A percentile compares a stretch with the other conserved stretches of the same genome.
phyloP scores from a whole-genome alignment of 2,888 invertebrate genomes.

The Torymus aiolomorphi region DNA sequence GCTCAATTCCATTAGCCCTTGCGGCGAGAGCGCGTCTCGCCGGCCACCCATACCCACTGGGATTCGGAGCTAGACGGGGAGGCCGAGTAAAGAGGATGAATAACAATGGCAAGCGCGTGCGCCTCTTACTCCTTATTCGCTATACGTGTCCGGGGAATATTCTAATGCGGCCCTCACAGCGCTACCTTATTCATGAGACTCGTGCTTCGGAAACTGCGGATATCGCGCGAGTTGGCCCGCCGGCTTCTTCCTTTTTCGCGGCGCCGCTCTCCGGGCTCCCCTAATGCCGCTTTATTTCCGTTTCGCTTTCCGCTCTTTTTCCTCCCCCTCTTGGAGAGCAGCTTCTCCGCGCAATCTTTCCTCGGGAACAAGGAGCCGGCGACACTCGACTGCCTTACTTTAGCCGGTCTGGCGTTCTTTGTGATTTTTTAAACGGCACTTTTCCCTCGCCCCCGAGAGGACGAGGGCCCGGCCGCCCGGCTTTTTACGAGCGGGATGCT shows the following conservation, averaged over 20 bases:
- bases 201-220: conserved; percentile 52
- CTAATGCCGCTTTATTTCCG: conserved; percentile 9
- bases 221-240: neutral
- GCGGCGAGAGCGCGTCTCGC: conserved; percentile 40
- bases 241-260: neutral
- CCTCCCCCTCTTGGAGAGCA: neutral
- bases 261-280: neutral
- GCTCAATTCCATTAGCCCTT: conserved; percentile 43
- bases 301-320: neutral
- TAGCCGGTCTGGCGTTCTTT: conserved; percentile 56
- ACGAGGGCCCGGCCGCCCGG: no score
- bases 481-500: conserved; percentile 38
- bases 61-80: conserved; percentile 19
- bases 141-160: conserved; percentile 63
- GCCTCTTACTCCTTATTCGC: conserved; percentile 62
- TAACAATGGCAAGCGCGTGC: conserved; percentile 63
- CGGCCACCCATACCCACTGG: neutral
- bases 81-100: conserved; percentile 55
- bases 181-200: conserved; percentile 66
- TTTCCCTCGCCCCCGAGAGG: neutral
- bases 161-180: conserved; percentile 63
- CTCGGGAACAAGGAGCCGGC: conserved; percentile 21
- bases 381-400: conserved; percentile 10
- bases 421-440: conserved; percentile 61
- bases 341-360: neutral